Evolutionary conservation across 2,797 vertebrate genomes (phyloP), one percentile per base, ranked within the genome.

Genomic region (Crocidura indochinensis): DNA sequence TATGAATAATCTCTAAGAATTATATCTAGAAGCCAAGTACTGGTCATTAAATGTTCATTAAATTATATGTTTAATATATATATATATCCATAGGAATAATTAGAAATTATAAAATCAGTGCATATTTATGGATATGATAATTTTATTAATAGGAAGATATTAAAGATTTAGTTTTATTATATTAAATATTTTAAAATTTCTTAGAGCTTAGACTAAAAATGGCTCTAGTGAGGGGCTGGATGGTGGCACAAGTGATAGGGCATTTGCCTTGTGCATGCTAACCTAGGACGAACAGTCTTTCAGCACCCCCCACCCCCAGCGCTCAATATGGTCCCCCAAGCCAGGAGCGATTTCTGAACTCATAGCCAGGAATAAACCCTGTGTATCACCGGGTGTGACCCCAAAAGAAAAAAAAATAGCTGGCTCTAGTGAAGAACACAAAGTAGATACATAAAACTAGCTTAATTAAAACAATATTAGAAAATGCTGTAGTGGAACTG

Each of bases 11-110:
- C n/a, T 78, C 38, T 9, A 29, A 78, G 38, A 75, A 47, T 68
- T 15, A 88, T 69, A 67, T 93, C 86, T 51, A 51, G 60, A 88
- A 88, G 27, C 46, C 77, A 89, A 76, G 3, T n/a, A 65, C 24
- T 65, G 46, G 27, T 53, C 44, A 46, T 46, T 76, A 69, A 20
- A 60, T 80, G 71, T 6, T 86, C 2, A 79, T 20, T 46, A 6
- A 73, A 65, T 2, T 77, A 78, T 29, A 29, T 77, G 73, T 38
- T 38, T 38, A 76, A 76, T 7, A 22, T 27, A n/a, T n/a, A n/a
- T n/a, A n/a, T n/a, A 24, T 31, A 53, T 84, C 64, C 2, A 26
- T 19, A 22, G n/a, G 46, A 80, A 56, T 74, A 71, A 29, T 20
- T 60, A 19, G 19, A 84, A n/a, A 20, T 7, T 93, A 15, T 83